Evolutionary conservation across 2,888 invertebrate species (phyloP).

Genomic region (Cheiracanthium punctorium): DNA sequence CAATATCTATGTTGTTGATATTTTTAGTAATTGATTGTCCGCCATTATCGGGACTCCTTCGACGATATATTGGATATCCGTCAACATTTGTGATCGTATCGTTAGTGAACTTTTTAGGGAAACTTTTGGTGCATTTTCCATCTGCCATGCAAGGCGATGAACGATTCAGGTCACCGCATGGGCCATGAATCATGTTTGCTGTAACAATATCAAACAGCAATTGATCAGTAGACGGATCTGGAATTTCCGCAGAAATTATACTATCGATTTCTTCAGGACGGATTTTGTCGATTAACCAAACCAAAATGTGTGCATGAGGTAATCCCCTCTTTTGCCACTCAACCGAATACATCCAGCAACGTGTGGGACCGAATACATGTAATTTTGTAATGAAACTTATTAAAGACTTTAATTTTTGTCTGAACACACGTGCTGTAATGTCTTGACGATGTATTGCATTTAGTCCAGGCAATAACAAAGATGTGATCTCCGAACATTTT

Average conservation of each 20-base stretch:
- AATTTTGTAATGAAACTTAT: slow-evolving; percentile 71
- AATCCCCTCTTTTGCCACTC: slow-evolving; percentile 75
- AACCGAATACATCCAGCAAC: slow-evolving; percentile 72
- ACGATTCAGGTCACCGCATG: slow-evolving; percentile 27
- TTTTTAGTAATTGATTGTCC: slow-evolving; percentile 27
- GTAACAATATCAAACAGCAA: slow-evolving; percentile 4
- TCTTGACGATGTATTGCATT: slow-evolving; percentile 73
- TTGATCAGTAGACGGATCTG: background rate
- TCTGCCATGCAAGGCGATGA: slow-evolving; percentile 28
- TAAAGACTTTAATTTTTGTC: slow-evolving; percentile 72
- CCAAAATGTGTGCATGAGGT: slow-evolving; percentile 73
- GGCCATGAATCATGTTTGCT: slow-evolving; percentile 6
- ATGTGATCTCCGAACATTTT: slow-evolving; percentile 73
- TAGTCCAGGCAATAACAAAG: slow-evolving; percentile 71
- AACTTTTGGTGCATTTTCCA: slow-evolving; percentile 39
- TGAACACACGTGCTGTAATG: slow-evolving; percentile 72
- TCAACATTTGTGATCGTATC: slow-evolving; percentile 35
- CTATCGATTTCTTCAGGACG: background rate
- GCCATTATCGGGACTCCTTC: slow-evolving; percentile 33
- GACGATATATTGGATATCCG: slow-evolving; percentile 42
- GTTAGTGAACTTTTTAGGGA: slow-evolving; percentile 19
- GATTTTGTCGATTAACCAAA: background rate
- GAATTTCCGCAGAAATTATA: slow-evolving; percentile 11
- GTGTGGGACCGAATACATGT: slow-evolving; percentile 72
- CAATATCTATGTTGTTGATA: slow-evolving; percentile 17